These are phyloP conservation scores for Apocrypta bakeri DNA, from an alignment of 1,140 invertebrate genomes.

Conservation along the genomic window DNA sequence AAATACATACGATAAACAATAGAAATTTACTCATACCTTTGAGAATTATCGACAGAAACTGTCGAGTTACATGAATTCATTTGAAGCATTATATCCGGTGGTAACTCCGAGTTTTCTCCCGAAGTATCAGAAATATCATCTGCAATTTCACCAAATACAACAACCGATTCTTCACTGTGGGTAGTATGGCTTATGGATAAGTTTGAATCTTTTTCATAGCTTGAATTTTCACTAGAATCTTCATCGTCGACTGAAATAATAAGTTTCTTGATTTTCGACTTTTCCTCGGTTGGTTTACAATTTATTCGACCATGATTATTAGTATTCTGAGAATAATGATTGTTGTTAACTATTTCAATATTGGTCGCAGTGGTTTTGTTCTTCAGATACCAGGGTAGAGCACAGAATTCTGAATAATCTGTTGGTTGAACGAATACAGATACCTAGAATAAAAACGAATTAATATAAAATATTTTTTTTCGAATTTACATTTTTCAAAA, in stretches of 20 bases:
- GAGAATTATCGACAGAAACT: background rate
- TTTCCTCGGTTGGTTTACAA: background rate
- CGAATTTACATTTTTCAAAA: background rate
- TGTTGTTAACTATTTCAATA: background rate
- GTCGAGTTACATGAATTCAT: background rate
- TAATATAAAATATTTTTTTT: background rate
- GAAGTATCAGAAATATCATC: background rate
- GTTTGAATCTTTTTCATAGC: background rate
- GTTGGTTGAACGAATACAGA: background rate
- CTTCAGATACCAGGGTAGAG: conserved; percentile 34
- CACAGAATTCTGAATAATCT: background rate
- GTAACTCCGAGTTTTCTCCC: background rate
- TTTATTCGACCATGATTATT: background rate
- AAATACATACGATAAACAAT: background rate
- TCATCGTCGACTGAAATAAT: background rate
- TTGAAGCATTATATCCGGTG: background rate
- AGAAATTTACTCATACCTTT: background rate
- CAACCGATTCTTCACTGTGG: background rate
- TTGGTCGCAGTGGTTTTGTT: conserved; percentile 11
- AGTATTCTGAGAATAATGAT: background rate
- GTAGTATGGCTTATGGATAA: background rate
- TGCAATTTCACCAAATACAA: background rate
- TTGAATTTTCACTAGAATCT: background rate
- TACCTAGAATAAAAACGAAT: background rate
- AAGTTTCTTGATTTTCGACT: background rate